These are phyloP conservation scores for Oxyura jamaicensis DNA, from an alignment of 2,113 vertebrate genomes.

Conservation along the genomic window DNA sequence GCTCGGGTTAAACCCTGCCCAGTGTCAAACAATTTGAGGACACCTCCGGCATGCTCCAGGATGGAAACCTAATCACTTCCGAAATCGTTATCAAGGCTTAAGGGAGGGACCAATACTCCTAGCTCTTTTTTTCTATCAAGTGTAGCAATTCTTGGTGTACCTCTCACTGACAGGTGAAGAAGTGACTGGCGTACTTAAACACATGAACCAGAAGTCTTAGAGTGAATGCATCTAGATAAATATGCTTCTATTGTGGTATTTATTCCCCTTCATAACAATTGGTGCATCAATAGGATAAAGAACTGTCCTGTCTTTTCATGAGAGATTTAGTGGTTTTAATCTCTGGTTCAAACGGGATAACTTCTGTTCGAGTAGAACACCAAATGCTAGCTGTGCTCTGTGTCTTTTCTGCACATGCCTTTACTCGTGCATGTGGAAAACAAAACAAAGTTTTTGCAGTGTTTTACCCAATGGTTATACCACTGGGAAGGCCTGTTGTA, in stretches of 20 bases:
- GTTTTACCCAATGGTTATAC: neutral
- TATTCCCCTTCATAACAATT: neutral
- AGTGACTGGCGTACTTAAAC: neutral
- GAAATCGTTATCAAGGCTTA: neutral
- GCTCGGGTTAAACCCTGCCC: neutral
- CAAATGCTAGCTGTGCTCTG: neutral
- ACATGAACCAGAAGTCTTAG: neutral
- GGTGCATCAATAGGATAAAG: neutral
- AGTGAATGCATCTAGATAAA: neutral
- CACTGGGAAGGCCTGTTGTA: neutral
- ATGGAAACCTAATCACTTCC: neutral
- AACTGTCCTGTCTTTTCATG: neutral
- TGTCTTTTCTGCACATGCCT: neutral
- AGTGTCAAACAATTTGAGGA: neutral
- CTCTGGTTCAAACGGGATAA: fast-evolving
- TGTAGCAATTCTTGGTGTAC: neutral
- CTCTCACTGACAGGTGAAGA: neutral
- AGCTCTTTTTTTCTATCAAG: neutral
- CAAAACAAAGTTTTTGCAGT: neutral
- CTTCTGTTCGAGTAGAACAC: neutral
- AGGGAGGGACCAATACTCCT: neutral
- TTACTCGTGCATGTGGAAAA: neutral
- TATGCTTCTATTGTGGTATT: neutral
- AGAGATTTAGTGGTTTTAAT: neutral
- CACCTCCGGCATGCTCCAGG: neutral